Evolutionary conservation across 2,797 vertebrate genomes (phyloP), one percentile per base, ranked within the genome.

Genomic region (Melanotaenia parkinsoni): DNA sequence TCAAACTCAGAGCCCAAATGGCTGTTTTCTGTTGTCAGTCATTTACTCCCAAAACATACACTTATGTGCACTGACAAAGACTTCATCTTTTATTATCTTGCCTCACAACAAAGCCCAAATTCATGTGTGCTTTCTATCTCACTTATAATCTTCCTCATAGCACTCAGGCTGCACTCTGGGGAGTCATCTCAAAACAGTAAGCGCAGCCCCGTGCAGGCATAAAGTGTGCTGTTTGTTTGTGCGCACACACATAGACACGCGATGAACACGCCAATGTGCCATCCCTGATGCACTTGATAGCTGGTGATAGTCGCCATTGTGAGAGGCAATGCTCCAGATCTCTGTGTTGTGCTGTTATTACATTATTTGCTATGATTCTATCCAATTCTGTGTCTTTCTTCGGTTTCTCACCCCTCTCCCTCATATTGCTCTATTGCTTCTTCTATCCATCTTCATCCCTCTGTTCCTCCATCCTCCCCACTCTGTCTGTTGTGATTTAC

Each of bases 21-120:
- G 84, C 86, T 87, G 89, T 93, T 93, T 92, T 90, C 81, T 80
- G 83, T 88, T 91, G 89, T 89, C 88, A 90, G 85, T 91, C 88
- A 90, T 82, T 86, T 75, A 57, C 79, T 88, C 86, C 82, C 85
- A 73, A 90, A 93, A 89, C 90, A 93, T 88, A 85, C 88, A 93
- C 89, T 91, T 90, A 89, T 72, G 63, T 67, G 45, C 79, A 28
- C 77, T 28, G 76, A 84, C 85, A 89, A 84, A 88, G 87, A 88
- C 45, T 85, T 83, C 85, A 81, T 87, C 88, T 90, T 91, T 91
- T 86, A 91, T 90, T 81, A 89, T 91, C 80, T 82, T 69, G 83
- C 79, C 70, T 28, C 83, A 86, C 85, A 91, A 92, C 89, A 92
- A 91, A 92, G 90, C 88, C 83, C 78, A 82, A 89, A 91, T 87